Evolutionary conservation across 2,888 invertebrate genomes (phyloP), one percentile per base, ranked within the genome.

Genomic region (Agapostemon virescens): DNA sequence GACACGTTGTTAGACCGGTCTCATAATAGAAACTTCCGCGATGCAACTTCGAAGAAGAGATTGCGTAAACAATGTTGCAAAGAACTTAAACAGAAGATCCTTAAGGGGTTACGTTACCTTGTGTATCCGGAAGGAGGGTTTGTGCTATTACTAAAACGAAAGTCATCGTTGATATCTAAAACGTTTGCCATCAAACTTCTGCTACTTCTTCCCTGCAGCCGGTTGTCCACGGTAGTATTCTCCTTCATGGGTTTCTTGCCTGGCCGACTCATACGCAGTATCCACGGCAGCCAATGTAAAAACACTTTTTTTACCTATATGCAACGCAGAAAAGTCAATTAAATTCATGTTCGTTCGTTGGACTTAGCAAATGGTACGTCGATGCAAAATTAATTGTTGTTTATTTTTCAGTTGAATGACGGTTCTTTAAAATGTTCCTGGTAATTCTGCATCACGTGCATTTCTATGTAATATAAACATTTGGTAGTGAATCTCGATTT

Each of bases 251-350:
- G 97, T 93, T 98, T 98, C 94, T 97, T 98, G 72, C 98, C 98
- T 63, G 99, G 99, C 91, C 99, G 95, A 91, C 96, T 96, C 98
- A 99, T 99, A 81, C 98, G 95, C 91, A 99, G 94, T 85, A 98
- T 95, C 97, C 98, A 98, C 82, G 99, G 99, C 92, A 99, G 95
- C 98, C 99, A 99, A 95, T 98, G 98, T 88, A 99, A 96, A 93
- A 99, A 97, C 90, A 98, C 95, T 89, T 96, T 96, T 94, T 98
- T 97, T 91, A 98, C 97, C 99, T 99, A 93, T 98, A 93, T 52
- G 73, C 26, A 77, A 69, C 9, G 40, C 33, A 58, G 38, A 26
- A n/a, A 23, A 17, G 0, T 9, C 11, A 63, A 20, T 76, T 49
- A 36, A 33, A 63, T 23, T 33, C 15, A 9, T 11, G 20, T 23